phyloP scores from a whole-genome alignment of 1,140 invertebrate species.

The Drosophila truncata region DNA sequence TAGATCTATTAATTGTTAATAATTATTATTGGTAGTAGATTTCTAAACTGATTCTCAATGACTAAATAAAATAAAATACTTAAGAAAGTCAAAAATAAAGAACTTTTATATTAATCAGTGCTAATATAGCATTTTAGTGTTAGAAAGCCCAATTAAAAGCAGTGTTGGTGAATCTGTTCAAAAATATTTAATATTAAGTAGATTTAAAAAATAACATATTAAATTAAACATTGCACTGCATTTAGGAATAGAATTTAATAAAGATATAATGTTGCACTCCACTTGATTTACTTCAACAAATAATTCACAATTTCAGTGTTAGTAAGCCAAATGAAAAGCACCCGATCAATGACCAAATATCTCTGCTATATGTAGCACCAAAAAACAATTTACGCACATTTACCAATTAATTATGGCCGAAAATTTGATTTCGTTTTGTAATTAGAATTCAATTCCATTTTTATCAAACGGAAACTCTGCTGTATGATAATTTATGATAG shows the following conservation, averaged over 20 bases:
- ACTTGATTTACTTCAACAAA: not conserved
- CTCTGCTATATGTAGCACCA: not conserved
- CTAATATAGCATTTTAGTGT: not conserved
- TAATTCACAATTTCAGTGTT: not conserved
- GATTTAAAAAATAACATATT: not conserved
- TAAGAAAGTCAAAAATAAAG: not conserved
- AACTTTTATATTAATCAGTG: not conserved
- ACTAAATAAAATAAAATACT: not conserved
- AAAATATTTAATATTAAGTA: not conserved
- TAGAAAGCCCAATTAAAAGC: conserved; percentile 4
- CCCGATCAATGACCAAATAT: conserved; percentile 12
- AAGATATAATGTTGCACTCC: accelerated
- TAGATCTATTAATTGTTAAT: no score
- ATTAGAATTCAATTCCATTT: conserved; percentile 39
- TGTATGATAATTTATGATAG: conserved; percentile 35
- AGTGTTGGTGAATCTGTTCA: not conserved
- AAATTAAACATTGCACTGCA: not conserved
- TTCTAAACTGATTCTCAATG: not conserved
- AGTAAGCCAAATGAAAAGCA: conserved; percentile 11
- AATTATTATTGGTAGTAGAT: no score
- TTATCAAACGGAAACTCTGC: conserved; percentile 24
- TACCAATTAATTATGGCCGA: conserved; percentile 29
- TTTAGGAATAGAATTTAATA: not conserved
- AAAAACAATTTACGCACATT: conserved; percentile 39
- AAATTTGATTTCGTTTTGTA: conserved; percentile 40